Evolutionary conservation across 53 echinoderm and acorn worm genomes (phyloP).

Genomic region (Astropecten irregularis): DNA sequence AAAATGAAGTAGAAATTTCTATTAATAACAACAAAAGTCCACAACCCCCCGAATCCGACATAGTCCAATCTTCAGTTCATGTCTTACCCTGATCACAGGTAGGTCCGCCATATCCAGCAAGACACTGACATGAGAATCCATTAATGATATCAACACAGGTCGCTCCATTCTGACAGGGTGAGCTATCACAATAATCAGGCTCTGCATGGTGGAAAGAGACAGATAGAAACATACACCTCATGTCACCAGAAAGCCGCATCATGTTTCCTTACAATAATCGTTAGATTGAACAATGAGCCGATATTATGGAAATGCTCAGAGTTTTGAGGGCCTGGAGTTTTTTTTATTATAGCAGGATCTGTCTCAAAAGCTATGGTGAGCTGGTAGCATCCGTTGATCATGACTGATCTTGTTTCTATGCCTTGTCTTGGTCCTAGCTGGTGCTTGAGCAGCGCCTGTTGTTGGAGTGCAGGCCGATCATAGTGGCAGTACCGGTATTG

Average conservation of each 20-base stretch:
- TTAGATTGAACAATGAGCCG: too few relatives aligned
- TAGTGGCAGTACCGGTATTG: too few relatives aligned
- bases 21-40: not conserved
- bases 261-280: too few relatives aligned
- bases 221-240: not conserved
- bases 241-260: not conserved
- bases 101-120: not conserved
- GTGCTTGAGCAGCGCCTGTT: too few relatives aligned
- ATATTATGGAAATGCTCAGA: too few relatives aligned
- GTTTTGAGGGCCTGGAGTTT: too few relatives aligned
- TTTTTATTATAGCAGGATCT: too few relatives aligned
- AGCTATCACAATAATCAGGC: conserved; percentile 18
- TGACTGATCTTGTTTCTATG: too few relatives aligned
- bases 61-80: not conserved
- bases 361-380: too few relatives aligned
- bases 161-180: not conserved
- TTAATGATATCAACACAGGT: conserved; percentile 15
- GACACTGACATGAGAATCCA: conserved; percentile 9
- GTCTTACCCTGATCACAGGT: not conserved
- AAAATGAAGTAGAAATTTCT: not conserved
- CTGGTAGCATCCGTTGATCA: too few relatives aligned
- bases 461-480: too few relatives aligned
- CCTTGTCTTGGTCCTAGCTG: too few relatives aligned
- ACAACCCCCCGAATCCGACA: not conserved
- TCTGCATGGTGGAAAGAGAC: not conserved